Evolutionary conservation across 1,140 invertebrate genomes (phyloP), one percentile per base, ranked within the genome.

Genomic region (Scylla paramamosain): DNA sequence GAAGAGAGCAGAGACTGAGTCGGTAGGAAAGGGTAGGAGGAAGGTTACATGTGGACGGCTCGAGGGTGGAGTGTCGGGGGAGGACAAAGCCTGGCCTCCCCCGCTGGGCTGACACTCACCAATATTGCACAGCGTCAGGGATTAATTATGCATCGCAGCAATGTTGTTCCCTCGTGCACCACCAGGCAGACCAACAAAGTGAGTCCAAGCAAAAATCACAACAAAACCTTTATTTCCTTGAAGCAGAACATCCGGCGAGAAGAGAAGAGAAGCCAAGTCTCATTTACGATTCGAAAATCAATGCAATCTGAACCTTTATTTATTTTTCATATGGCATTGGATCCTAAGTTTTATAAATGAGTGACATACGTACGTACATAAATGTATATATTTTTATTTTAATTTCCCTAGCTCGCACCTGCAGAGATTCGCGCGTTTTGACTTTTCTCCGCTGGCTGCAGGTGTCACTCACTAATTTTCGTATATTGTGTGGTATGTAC

Each of bases 111-210:
- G 32, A 32, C 48, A 32, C 84, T 93, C 92, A 93, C 83, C 92
- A 93, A 93, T 93, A 93, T 93, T 93, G 92, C 92, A 93, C 83
- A 87, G 92, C 82, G 48, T 87, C 14, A 93, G 46, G 92, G 92
- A 88, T 93, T 93, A 93, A 93, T 93, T 93, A 93, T 93, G 92
- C 92, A 93, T 93, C 31, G 84, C 84, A 59, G 45, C 92, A 59
- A 88, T 93, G 92, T 93, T 93, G 92, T 93, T 93, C 92, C 83
- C 92, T 46, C 83, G 92, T 93, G 92, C 90, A 77, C 90, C 32
- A 77, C 83, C 92, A 28, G 67, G 14, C 92, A 25, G 67, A 45
- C 92, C 92, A 93, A 93, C 92, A 93, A 93, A 93, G 92, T 93
- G 92, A 45, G 46, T 31, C 46, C 45, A 93, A 39, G 46, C 83